phyloP scores from a whole-genome alignment of 2,113 vertebrate genomes.

The Enhydra lutris region DNA sequence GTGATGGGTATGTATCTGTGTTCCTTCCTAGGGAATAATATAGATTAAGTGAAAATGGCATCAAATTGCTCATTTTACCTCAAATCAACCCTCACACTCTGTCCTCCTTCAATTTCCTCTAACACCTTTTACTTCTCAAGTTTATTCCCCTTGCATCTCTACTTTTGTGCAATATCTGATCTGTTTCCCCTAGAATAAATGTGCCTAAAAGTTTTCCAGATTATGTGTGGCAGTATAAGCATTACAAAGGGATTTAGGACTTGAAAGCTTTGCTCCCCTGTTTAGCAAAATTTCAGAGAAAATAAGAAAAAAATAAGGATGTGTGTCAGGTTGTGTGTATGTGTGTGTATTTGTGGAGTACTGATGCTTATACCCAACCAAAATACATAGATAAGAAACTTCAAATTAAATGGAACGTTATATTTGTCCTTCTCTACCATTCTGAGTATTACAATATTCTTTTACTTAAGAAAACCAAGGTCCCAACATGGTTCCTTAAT shows the following conservation, averaged over 20 bases:
- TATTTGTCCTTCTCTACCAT: neutral
- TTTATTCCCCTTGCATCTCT: neutral
- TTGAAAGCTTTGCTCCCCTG: neutral
- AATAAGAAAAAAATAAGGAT: neutral
- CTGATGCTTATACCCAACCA: neutral
- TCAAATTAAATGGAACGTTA: neutral
- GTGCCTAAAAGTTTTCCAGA: neutral
- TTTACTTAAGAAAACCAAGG: slow-evolving; percentile 28
- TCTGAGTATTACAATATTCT: slow-evolving; percentile 23
- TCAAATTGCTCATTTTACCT: neutral
- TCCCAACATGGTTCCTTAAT: neutral
- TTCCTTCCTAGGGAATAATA: neutral
- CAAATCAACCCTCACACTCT: neutral
- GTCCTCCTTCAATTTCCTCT: neutral
- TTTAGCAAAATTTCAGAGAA: neutral
- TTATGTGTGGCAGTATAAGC: neutral
- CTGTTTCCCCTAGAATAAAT: neutral
- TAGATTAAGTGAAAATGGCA: neutral
- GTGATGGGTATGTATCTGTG: neutral
- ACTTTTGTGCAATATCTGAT: neutral
- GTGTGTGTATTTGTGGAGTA: neutral
- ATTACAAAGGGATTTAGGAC: neutral
- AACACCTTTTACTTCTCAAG: neutral
- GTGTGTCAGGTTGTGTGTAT: neutral
- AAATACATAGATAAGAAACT: neutral